Conservation (phyloP, 2,888 invertebrate genomes). For the Taphrorychus bicolor region DNA sequence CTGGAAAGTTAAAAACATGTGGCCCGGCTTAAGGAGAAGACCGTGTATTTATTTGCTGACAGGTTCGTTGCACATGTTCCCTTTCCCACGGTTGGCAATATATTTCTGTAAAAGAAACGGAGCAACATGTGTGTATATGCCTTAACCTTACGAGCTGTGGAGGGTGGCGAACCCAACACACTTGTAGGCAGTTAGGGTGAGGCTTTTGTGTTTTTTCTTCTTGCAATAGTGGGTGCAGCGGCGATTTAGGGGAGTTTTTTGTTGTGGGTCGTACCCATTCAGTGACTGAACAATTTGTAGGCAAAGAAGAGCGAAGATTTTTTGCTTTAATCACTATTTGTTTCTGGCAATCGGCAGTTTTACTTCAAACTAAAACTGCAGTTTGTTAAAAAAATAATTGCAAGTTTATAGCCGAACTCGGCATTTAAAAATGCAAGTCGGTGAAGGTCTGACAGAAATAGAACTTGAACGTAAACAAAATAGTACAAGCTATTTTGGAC, state of each 20-base stretch:
- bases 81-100: constrained; percentile 52
- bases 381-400: neutral
- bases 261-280: neutral
- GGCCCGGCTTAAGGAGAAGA: constrained; percentile 30
- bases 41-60: constrained; percentile 52
- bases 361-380: too few species aligned
- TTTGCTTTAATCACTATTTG: too few species aligned
- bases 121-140: constrained; percentile 51
- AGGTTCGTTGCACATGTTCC: constrained; percentile 53
- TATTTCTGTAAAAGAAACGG: constrained; percentile 43
- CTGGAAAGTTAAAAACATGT: constrained; percentile 38
- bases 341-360: too few species aligned
- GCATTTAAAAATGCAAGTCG: too few species aligned
- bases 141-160: constrained; percentile 45
- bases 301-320: neutral
- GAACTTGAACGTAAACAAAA: neutral
- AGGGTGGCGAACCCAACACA: constrained; percentile 53
- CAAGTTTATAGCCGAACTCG: neutral
- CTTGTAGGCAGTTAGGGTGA: constrained; percentile 41
- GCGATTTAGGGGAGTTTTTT: neutral
- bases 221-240: neutral
- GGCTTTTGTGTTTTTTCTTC: neutral
- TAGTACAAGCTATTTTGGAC: neutral
- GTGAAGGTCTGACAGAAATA: neutral
- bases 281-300: neutral